Evolutionary conservation across 2,113 vertebrate species (phyloP).

Genomic region (Chinchilla lanigera): DNA sequence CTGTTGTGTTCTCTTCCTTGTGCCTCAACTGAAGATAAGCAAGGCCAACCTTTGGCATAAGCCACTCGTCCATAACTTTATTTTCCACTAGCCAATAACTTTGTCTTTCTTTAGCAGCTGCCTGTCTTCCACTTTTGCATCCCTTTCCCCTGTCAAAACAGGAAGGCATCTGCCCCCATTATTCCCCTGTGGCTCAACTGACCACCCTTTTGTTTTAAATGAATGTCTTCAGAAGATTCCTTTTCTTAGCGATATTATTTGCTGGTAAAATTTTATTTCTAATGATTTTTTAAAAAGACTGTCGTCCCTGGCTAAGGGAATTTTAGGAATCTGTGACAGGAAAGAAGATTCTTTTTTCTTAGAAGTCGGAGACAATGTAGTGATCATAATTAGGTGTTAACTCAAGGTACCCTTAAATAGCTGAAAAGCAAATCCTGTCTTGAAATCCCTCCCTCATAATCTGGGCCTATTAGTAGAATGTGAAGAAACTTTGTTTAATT

Average conservation of each 20-base stretch:
- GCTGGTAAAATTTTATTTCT: not conserved
- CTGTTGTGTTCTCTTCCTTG: not conserved
- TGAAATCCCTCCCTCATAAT: not conserved
- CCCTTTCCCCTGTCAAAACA: not conserved
- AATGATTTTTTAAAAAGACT: constrained; percentile 10
- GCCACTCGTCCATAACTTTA: not conserved
- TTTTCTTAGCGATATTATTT: not conserved
- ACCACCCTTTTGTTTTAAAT: not conserved
- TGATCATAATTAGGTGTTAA: not conserved
- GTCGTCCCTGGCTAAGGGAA: not conserved
- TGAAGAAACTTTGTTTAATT: not conserved
- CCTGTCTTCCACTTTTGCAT: not conserved
- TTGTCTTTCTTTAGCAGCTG: not conserved
- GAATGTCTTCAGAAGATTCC: not conserved
- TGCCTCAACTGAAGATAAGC: not conserved
- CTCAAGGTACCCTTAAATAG: not conserved
- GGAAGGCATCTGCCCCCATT: not conserved
- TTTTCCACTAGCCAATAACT: not conserved
- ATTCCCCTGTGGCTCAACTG: not conserved
- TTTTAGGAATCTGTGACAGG: not conserved
- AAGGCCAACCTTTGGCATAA: not conserved
- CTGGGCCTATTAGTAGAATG: not conserved
- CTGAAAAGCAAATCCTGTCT: not conserved
- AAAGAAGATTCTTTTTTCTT: not conserved
- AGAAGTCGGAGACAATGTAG: not conserved